phyloP scores from a whole-genome alignment of 2,888 invertebrate species.

The Zele albiditarsus region DNA sequence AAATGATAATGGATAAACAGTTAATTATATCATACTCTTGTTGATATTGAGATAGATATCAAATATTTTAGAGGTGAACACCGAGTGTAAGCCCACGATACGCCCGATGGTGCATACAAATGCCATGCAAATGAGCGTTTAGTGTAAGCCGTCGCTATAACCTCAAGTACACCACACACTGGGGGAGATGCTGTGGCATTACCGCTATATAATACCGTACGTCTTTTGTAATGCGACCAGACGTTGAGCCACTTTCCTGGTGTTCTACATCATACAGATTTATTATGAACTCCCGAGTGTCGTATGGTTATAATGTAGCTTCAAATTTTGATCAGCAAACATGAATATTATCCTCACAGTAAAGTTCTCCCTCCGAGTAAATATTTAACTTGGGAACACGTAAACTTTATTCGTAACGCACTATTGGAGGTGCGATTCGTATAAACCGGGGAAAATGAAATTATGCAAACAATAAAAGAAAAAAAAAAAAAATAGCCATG shows the following conservation, averaged over 20 bases:
- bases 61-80: slow-evolving; percentile 58
- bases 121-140: slow-evolving; percentile 69
- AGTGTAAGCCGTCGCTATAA: slow-evolving; percentile 60
- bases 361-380: too few relatives aligned
- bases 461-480: too few relatives aligned
- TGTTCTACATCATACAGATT: neutral
- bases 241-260: slow-evolving; percentile 47
- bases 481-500: too few relatives aligned
- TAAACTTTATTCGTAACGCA: too few relatives aligned
- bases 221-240: slow-evolving; percentile 48
- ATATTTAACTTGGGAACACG: too few relatives aligned
- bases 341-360: too few relatives aligned
- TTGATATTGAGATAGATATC: slow-evolving; percentile 61
- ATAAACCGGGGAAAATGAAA: too few relatives aligned
- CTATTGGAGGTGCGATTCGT: too few relatives aligned
- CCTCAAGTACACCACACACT: slow-evolving; percentile 45
- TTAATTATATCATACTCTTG: slow-evolving; percentile 16
- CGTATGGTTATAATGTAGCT: too few relatives aligned
- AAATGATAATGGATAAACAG: slow-evolving; percentile 31
- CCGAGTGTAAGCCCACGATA: slow-evolving; percentile 63
- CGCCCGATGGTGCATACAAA: slow-evolving; percentile 69
- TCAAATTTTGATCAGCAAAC: too few relatives aligned
- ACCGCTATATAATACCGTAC: slow-evolving; percentile 42
- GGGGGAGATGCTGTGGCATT: neutral
- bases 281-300: neutral